Percentiles rank a stretch among this genome's conserved stretches.
These are phyloP conservation scores for Nyctalus aviator DNA, from an alignment of 2,797 vertebrate genomes.

Conservation along the genomic window DNA sequence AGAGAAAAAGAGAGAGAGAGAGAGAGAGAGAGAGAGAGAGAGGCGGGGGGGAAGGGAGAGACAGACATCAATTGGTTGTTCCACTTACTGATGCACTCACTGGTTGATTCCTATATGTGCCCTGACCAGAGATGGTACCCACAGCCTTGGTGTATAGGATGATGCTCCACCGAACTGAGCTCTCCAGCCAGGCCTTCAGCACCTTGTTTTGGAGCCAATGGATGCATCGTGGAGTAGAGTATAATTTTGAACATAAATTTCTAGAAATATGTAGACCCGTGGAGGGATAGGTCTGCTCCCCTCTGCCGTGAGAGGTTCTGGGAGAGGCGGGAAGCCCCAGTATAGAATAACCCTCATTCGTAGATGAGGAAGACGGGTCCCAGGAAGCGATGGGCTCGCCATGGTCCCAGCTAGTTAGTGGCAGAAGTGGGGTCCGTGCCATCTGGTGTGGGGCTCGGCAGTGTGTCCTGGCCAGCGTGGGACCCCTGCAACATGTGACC, in stretches of 20 bases:
- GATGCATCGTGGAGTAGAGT: background rate
- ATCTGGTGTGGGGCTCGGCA: background rate
- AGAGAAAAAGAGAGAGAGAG: background rate
- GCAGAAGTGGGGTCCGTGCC: background rate
- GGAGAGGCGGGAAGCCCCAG: background rate
- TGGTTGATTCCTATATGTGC: background rate
- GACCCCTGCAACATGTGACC: background rate
- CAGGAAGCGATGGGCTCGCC: background rate
- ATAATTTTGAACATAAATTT: background rate
- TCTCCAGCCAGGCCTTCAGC: background rate
- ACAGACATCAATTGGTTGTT: background rate
- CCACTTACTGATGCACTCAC: background rate
- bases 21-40: background rate
- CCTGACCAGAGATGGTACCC: background rate
- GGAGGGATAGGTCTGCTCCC: background rate
- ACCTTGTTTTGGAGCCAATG: background rate
- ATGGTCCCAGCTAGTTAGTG: background rate
- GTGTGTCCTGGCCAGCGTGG: accelerated
- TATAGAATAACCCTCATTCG: background rate
- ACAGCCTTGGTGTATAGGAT: background rate
- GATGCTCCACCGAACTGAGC: background rate
- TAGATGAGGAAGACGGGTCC: background rate
- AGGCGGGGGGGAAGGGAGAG: background rate
- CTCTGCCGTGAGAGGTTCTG: background rate
- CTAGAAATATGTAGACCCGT: background rate